A percentile compares a stretch with the other conserved stretches of the same genome.
Evolutionary conservation across 2,797 vertebrate genomes (phyloP).

Genomic region (Pempheris klunzingeri): DNA sequence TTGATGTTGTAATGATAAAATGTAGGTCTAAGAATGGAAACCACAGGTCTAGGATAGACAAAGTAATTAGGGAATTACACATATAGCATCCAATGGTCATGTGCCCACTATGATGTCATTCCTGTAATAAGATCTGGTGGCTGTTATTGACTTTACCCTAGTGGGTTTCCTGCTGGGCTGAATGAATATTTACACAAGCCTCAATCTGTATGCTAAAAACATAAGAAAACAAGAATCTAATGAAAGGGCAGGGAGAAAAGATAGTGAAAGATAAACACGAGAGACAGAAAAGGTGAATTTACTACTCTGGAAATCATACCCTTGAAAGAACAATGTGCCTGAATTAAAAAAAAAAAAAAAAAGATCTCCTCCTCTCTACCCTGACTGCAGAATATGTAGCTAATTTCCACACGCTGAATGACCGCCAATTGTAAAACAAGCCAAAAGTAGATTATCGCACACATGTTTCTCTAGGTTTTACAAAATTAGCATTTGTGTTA

Average conservation of each 20-base stretch:
- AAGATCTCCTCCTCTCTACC: not conserved
- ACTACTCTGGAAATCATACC: not conserved
- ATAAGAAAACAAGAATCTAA: slow-evolving; percentile 36
- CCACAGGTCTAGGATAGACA: slow-evolving; percentile 19
- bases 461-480: slow-evolving; percentile 12
- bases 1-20: slow-evolving; percentile 51
- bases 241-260: not conserved
- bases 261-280: not conserved
- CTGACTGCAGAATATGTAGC: not conserved
- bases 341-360: too few species aligned
- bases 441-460: not conserved
- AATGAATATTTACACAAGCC: slow-evolving; percentile 66
- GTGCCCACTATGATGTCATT: slow-evolving; percentile 49
- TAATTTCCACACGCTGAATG: slow-evolving; percentile 15
- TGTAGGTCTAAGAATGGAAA: slow-evolving; percentile 25
- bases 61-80: slow-evolving; percentile 26
- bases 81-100: slow-evolving; percentile 34
- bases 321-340: not conserved
- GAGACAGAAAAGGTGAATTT: not conserved
- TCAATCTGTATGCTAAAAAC: slow-evolving; percentile 63
- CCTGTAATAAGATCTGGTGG: slow-evolving; percentile 62
- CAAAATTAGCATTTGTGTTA: slow-evolving; percentile 20
- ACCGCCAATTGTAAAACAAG: slow-evolving; percentile 8
- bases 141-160: slow-evolving; percentile 56
- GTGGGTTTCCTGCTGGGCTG: slow-evolving; percentile 63